These are phyloP conservation scores for Carettochelys insculpta DNA, from an alignment of 2,113 vertebrate species.

Conservation along the genomic window DNA sequence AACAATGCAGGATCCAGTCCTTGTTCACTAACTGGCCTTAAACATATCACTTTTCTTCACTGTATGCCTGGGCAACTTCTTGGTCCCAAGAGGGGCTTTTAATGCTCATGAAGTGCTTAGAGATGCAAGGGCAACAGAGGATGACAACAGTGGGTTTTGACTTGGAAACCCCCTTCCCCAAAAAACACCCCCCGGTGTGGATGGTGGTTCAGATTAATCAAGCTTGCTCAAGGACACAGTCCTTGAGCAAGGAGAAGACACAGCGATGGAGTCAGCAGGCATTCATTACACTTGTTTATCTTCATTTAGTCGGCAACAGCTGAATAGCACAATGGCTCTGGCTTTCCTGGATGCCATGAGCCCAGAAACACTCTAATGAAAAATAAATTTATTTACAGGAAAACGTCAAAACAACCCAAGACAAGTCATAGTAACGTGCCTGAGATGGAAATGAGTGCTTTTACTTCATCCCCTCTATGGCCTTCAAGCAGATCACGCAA, in stretches of 20 bases:
- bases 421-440: constrained; percentile 75
- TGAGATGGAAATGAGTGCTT: constrained; percentile 48
- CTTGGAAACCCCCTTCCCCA: background rate
- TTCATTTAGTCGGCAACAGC: constrained; percentile 61
- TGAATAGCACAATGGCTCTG: constrained; percentile 62
- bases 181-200: background rate
- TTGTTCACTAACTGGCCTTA: background rate
- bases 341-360: constrained; percentile 72
- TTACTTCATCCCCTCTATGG: constrained; percentile 77
- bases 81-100: background rate
- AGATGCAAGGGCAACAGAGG: background rate
- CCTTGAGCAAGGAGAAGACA: background rate
- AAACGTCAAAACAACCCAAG: constrained; percentile 73
- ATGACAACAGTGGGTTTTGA: background rate
- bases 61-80: background rate
- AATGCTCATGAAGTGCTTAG: background rate
- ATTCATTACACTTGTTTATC: constrained; percentile 64
- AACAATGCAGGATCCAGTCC: background rate
- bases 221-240: background rate
- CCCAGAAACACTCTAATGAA: constrained; percentile 77
- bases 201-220: background rate
- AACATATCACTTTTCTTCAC: background rate
- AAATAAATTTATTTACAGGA: constrained; percentile 83
- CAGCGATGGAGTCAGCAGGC: constrained; percentile 22
- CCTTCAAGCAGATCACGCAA: constrained; percentile 75